Conservation (phyloP, 2,113 vertebrate genomes). For the Prionailurus viverrinus region DNA sequence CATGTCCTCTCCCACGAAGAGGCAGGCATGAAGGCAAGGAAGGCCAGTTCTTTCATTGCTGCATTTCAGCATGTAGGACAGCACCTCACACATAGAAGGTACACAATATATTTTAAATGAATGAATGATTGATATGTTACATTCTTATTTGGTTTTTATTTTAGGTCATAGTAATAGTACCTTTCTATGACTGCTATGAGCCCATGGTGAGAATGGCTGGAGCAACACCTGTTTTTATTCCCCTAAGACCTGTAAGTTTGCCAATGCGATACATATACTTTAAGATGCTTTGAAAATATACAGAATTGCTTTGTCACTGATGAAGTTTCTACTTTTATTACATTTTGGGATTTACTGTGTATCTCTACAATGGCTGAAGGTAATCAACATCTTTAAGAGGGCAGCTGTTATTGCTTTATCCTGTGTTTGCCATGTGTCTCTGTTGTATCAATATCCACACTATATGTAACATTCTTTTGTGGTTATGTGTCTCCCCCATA, state of each 20-base stretch:
- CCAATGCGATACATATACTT: background rate
- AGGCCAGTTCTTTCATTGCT: background rate
- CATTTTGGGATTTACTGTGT: background rate
- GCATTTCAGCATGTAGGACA: background rate
- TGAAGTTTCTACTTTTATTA: conserved; percentile 19
- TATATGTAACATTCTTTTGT: background rate
- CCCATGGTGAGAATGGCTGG: conserved; percentile 97
- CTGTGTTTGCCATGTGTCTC: background rate
- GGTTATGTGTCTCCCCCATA: background rate
- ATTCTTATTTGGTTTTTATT: conserved; percentile 71
- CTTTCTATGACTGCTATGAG: conserved; percentile 97
- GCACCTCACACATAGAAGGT: background rate
- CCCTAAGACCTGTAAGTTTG: conserved; percentile 92
- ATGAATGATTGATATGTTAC: background rate
- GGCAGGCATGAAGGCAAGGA: background rate
- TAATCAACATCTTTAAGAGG: background rate
- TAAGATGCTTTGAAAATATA: conserved; percentile 50
- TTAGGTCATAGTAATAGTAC: conserved; percentile 98
- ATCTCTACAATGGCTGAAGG: background rate
- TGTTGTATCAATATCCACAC: background rate
- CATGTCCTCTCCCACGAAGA: too few species aligned
- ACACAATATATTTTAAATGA: background rate
- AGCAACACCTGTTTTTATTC: conserved; percentile 93
- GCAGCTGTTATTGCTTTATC: background rate
- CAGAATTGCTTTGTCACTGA: background rate